phyloP scores from a whole-genome alignment of 2,797 vertebrate species.

The Pangasius djambal region DNA sequence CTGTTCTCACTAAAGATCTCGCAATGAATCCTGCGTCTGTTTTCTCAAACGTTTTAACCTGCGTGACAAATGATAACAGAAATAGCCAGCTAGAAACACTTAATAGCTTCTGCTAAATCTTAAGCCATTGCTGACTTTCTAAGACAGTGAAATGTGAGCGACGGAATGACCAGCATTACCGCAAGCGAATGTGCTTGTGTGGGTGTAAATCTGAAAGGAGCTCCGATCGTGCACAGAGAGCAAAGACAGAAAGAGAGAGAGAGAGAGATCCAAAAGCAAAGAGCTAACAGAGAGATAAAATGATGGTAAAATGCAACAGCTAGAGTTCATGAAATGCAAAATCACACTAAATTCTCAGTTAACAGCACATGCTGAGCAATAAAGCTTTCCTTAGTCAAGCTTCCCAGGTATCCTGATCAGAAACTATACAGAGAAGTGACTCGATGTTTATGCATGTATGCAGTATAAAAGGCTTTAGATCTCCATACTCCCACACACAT shows the following conservation, averaged over 20 bases:
- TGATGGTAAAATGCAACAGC: background rate
- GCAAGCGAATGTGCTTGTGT: constrained; percentile 55
- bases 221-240: constrained; percentile 14
- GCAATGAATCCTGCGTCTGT: constrained; percentile 16
- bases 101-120: constrained; percentile 43
- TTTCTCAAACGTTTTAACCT: constrained; percentile 7
- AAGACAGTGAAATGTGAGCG: constrained; percentile 43
- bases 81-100: constrained; percentile 39
- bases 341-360: background rate
- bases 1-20: constrained; percentile 11
- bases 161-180: constrained; percentile 47
- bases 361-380: background rate
- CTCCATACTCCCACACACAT: constrained; percentile 50
- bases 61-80: constrained; percentile 7
- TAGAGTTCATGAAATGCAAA: background rate
- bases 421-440: background rate
- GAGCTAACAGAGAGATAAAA: background rate
- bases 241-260: constrained; percentile 14
- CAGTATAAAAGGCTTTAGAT: constrained; percentile 35
- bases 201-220: constrained; percentile 50
- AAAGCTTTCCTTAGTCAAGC: background rate
- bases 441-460: constrained; percentile 12
- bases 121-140: constrained; percentile 38
- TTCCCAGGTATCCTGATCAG: background rate
- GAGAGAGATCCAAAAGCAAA: background rate